phyloP scores from a whole-genome alignment of 2,113 vertebrate species.

The Psammodynastes pulverulentus region DNA sequence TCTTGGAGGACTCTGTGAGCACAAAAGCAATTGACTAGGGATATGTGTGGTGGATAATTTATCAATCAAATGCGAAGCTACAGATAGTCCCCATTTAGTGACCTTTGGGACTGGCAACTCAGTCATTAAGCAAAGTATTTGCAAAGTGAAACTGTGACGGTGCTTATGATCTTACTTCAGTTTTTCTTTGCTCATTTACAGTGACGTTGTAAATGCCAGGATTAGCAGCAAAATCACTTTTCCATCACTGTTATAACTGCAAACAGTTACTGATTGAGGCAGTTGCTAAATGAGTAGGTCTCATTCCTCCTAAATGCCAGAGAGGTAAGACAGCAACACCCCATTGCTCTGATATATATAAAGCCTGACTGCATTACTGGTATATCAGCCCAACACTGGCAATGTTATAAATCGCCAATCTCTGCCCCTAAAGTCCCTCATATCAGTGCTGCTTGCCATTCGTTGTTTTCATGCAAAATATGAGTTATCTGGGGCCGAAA shows the following conservation, averaged over 20 bases:
- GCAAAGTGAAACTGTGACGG: background rate
- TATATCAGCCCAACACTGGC: background rate
- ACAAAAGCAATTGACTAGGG: background rate
- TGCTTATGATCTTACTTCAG: background rate
- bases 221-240: background rate
- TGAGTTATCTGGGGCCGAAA: background rate
- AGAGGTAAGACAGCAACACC: background rate
- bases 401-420: background rate
- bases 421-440: background rate
- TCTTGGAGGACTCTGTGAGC: background rate
- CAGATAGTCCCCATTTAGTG: background rate
- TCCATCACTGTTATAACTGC: background rate
- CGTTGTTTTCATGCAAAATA: background rate
- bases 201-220: background rate
- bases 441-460: background rate
- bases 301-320: background rate
- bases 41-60: background rate
- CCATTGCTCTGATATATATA: background rate
- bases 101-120: background rate
- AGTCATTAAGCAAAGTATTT: background rate
- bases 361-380: background rate
- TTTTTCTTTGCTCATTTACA: background rate
- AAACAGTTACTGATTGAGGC: background rate
- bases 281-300: background rate
- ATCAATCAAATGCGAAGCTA: background rate